phyloP scores from a whole-genome alignment of 2,113 vertebrate species.

The Tiliqua scincoides region DNA sequence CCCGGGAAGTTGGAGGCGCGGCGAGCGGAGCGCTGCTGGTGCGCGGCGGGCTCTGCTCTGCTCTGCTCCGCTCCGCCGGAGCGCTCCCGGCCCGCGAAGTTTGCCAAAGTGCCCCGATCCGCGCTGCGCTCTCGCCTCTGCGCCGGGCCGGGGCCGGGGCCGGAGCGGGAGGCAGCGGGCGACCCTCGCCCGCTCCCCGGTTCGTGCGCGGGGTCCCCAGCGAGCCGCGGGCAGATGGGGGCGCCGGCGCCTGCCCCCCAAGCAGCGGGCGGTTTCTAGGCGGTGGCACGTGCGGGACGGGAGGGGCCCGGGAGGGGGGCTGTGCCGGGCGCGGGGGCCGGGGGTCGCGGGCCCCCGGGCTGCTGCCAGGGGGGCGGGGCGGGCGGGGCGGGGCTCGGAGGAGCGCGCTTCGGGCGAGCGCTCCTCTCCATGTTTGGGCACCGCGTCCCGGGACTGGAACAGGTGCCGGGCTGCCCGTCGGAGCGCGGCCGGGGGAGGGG shows the following conservation, averaged over 20 bases:
- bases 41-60: neutral
- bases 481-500: neutral
- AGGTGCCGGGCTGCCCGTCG: slow-evolving; percentile 81
- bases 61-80: slow-evolving; percentile 42
- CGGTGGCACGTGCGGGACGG: slow-evolving; percentile 77
- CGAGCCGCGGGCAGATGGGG: no score
- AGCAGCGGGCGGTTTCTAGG: slow-evolving; percentile 75
- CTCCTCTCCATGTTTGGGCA: slow-evolving; percentile 60
- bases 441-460: slow-evolving; percentile 70
- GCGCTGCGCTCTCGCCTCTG: slow-evolving; percentile 38
- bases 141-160: neutral
- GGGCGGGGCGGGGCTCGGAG: slow-evolving; percentile 6
- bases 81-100: slow-evolving; percentile 49
- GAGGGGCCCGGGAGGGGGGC: slow-evolving; percentile 25
- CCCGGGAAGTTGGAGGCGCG: slow-evolving; percentile 23
- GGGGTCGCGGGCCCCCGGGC: no score
- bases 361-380: slow-evolving; percentile 32
- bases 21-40: no score
- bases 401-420: slow-evolving; percentile 57
- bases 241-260: slow-evolving; percentile 59
- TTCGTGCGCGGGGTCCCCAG: no score
- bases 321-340: no score
- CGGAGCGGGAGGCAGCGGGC: neutral
- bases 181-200: no score
- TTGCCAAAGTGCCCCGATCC: neutral